Base-by-base conservation (phyloP, 2,797 vertebrate genomes). In the Anisognathus igniventris region DNA sequence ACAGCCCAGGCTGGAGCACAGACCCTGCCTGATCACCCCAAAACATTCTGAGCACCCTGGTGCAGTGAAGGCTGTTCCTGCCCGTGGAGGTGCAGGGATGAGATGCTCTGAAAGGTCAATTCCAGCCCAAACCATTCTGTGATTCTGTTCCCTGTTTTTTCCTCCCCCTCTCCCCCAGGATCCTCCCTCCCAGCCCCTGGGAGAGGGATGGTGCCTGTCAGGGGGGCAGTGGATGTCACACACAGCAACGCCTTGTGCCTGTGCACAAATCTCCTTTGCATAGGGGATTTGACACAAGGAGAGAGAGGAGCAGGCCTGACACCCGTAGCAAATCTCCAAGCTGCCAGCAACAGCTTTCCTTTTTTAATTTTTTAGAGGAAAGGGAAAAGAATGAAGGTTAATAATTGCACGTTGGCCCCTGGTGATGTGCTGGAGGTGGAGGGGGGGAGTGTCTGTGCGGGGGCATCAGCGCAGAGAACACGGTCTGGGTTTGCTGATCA, bases 401-500 rank as follows among this genome's bases (percentile, higher is more conserved):
- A 74, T 88, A 78, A 73, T 37, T 27, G 66, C 72, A 62, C 16
- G 23, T 54, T 53, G 6, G 0, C 25, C 83, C 78, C 76, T 90
- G 28, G 30, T 33, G 72, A 64, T 8, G 48, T 35, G 62, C 64
- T 8, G 58, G 51, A 61, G 45, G 53, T 40, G 30, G 35, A 60
- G 67, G 61, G 56, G 64, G 45, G 1, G 50, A 65, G 50, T 0
- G 33, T 64, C 75, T 88, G 77, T 2, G 1, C 2, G 2, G 61
- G 80, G 76, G 28, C 77, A 88, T 85, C 83, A 80, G 91, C n/a
- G 39, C 33, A 40, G 86, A 76, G 78, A 84, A 92, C 30, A 19
- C 31, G 33, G 68, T 76, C 93, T 95, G 86, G 44, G 85, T 76
- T 94, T 95, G 92, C 93, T 96, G 85, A 96, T 97, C 96, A 93